phyloP scores from a whole-genome alignment of 2,113 vertebrate genomes.

The Eleginops maclovinus region DNA sequence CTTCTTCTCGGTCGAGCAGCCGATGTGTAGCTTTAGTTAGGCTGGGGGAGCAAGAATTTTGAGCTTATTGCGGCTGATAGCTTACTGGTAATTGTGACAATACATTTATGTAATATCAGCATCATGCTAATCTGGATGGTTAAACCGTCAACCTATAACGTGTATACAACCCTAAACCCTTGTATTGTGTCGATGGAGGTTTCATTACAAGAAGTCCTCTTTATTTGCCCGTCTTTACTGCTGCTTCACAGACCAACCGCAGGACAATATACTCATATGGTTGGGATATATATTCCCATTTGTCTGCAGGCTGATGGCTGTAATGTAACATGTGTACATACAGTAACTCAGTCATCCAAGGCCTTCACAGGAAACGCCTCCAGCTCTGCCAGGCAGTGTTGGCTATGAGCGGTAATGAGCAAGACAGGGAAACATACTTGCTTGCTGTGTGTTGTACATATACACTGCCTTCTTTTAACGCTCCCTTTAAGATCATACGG shows the following conservation, averaged over 20 bases:
- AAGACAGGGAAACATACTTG: slow-evolving; percentile 18
- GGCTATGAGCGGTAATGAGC: slow-evolving; percentile 16
- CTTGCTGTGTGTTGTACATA: background rate
- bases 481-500: slow-evolving; percentile 13
- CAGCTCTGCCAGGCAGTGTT: slow-evolving; percentile 9
- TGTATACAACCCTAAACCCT: no score
- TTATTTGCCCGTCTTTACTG: no score
- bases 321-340: slow-evolving; percentile 16
- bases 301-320: background rate
- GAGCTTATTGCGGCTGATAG: no score
- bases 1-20: background rate
- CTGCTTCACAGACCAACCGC: background rate
- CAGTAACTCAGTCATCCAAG: slow-evolving; percentile 32
- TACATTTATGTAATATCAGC: background rate
- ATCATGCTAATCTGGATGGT: background rate
- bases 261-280: background rate
- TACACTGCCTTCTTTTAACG: background rate
- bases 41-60: background rate
- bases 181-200: no score
- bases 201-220: no score
- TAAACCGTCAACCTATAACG: background rate
- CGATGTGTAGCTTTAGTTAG: background rate
- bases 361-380: slow-evolving; percentile 20
- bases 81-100: background rate
- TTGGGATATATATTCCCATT: background rate